A percentile compares a stretch with the other conserved stretches of the same genome.
Conservation (phyloP, 2,113 vertebrate species). For the Ictalurus punctatus region DNA sequence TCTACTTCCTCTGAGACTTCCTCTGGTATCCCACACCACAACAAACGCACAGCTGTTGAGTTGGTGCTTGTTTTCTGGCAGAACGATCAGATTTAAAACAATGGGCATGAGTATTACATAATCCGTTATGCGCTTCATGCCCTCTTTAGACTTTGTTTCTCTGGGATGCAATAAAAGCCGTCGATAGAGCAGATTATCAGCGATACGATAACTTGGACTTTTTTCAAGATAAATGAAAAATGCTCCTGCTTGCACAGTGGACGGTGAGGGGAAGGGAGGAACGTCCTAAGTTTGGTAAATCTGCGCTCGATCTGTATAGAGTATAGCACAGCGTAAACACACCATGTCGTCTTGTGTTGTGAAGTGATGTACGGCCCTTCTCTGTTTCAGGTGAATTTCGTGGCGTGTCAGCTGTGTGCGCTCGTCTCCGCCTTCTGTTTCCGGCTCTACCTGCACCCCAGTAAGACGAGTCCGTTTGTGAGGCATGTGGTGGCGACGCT, state of each 20-base stretch:
- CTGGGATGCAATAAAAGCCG: not conserved
- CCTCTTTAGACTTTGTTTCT: not conserved
- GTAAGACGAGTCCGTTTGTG: slow-evolving; percentile 85
- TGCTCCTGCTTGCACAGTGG: not conserved
- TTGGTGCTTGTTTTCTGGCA: not conserved
- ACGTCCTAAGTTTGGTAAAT: not conserved
- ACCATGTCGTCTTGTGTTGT: not conserved
- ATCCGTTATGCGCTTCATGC: not conserved
- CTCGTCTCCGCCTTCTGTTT: slow-evolving; percentile 87
- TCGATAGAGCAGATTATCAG: not conserved
- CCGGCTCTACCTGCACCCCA: slow-evolving; percentile 85
- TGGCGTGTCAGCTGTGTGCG: slow-evolving; percentile 89
- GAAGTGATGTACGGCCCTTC: not conserved
- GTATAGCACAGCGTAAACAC: not conserved
- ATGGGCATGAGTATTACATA: not conserved
- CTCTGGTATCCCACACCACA: not conserved
- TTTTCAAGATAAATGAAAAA: not conserved
- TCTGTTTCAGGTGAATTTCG: slow-evolving; percentile 85
- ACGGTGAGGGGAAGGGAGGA: not conserved
- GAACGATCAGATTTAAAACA: not conserved
- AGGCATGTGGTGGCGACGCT: slow-evolving; percentile 85
- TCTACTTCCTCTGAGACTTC: slow-evolving; percentile 4
- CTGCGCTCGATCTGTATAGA: not conserved
- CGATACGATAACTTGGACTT: not conserved
- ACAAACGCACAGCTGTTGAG: not conserved